These are phyloP conservation scores for Zeuzera pyrina DNA, from an alignment of 2,888 invertebrate species.

Conservation along the genomic window DNA sequence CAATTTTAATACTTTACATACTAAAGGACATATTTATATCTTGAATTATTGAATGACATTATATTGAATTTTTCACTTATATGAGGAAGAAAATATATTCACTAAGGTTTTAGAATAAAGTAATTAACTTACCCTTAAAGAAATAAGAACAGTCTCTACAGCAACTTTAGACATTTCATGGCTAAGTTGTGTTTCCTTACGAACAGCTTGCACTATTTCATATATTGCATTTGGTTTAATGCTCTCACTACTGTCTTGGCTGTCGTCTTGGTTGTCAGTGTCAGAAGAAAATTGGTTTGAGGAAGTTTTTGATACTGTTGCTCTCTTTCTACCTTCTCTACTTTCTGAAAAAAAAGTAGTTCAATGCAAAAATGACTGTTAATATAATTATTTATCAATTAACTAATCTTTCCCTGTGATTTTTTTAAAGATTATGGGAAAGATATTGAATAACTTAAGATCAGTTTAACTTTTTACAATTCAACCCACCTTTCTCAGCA, in stretches of 20 bases:
- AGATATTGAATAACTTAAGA: too few species aligned
- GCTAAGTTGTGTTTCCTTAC: constrained; percentile 87
- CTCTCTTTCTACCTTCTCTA: constrained; percentile 29
- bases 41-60: too few species aligned
- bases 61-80: too few species aligned
- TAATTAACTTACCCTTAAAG: constrained; percentile 54
- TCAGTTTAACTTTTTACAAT: too few species aligned
- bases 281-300: constrained; percentile 55
- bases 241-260: constrained; percentile 64
- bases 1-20: too few species aligned
- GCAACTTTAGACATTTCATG: constrained; percentile 90
- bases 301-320: constrained; percentile 29
- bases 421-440: too few species aligned
- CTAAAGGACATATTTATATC: too few species aligned
- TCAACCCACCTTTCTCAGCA: too few species aligned
- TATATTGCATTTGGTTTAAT: constrained; percentile 75
- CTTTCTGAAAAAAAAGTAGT: constrained; percentile 21
- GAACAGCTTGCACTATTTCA: constrained; percentile 84
- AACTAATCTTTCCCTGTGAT: constrained; percentile 44
- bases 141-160: constrained; percentile 81
- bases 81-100: too few species aligned
- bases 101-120: too few species aligned
- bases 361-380: too few species aligned
- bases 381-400: constrained; percentile 1
- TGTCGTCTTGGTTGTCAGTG: constrained; percentile 63